Evolutionary conservation across 1,140 invertebrate species (phyloP).

Genomic region (Harlomillsia oculata): DNA sequence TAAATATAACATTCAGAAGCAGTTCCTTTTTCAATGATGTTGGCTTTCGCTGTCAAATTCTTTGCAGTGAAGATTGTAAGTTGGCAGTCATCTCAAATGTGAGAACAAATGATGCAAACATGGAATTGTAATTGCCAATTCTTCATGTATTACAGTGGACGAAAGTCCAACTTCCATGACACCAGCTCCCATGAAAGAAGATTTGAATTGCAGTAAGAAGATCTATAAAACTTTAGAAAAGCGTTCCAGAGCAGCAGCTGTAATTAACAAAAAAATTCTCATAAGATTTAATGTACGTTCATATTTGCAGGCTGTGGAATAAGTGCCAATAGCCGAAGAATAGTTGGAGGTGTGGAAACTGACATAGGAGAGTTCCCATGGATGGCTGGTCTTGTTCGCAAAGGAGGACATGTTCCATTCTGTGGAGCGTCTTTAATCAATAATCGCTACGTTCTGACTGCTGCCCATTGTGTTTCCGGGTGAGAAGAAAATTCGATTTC

Average conservation of each 20-base stretch:
- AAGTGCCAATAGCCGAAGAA: slow-evolving; percentile 1
- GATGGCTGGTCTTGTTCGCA: slow-evolving; percentile 28
- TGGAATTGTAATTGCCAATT: neutral
- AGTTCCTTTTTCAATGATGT: slow-evolving; percentile 20
- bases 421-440: slow-evolving; percentile 29
- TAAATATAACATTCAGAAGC: slow-evolving; percentile 21
- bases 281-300: no score
- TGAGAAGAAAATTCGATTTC: no score
- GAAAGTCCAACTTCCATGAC: neutral
- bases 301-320: slow-evolving; percentile 24
- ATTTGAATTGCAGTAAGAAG: slow-evolving; percentile 8
- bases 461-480: slow-evolving; percentile 31
- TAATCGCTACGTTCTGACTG: slow-evolving; percentile 18
- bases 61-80: slow-evolving; percentile 21
- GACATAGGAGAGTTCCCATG: slow-evolving; percentile 35
- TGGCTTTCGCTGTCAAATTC: slow-evolving; percentile 26
- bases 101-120: neutral
- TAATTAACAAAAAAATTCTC: no score
- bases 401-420: slow-evolving; percentile 19
- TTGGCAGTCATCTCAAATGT: neutral
- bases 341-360: slow-evolving; percentile 31
- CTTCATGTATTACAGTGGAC: neutral
- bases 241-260: neutral
- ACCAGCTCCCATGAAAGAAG: neutral
- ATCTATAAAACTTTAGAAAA: neutral